Evolutionary conservation across 1,140 invertebrate species (phyloP), one percentile per base, ranked within the genome.

Genomic region (Harpegnathos saltator): DNA sequence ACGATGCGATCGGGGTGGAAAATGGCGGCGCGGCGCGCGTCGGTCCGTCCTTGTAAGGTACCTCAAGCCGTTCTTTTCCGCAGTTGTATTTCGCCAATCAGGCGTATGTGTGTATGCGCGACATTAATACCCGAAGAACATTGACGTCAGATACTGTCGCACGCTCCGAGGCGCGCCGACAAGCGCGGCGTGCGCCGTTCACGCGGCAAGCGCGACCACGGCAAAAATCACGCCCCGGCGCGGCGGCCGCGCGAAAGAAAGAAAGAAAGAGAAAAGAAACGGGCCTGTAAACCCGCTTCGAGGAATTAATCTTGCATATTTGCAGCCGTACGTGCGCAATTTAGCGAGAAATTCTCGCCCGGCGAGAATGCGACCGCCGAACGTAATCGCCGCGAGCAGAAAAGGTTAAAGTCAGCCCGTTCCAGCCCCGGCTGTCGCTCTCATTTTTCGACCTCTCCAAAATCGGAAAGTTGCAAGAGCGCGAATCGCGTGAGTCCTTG

Each of bases 361-460:
- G n/a, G 12, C 5, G 15, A n/a, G 44, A 63, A 50, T 50, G 62
- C 33, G 38, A 44, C 22, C 22, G 14, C 17, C 22, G 15, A 50
- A 68, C 15, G 5, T 50, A 63, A 75, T 26, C 29, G n/a, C 3
- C n/a, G 1, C 5, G 24, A 0, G 22, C 14, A 26, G n/a, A 75
- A 75, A 75, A 72, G 68, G 50, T 72, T 56, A 72, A 56, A 63
- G 38, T 74, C 24, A 50, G 19, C 19, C 22, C 22, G 5, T n/a
- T 62, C 4, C 22, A 50, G 44, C 12, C n/a, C n/a, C n/a, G 12
- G 38, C 5, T n/a, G n/a, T 75, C 12, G 15, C 22, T 3, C 38
- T 63, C 56, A 33, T 63, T 63, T 75, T 75, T 75, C 38, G 1
- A 50, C 17, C 14, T 63, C 63, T 63, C 24, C n/a, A 22, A 74